Base-by-base conservation (phyloP, 2,888 invertebrate genomes). In the Netelia melanura region DNA sequence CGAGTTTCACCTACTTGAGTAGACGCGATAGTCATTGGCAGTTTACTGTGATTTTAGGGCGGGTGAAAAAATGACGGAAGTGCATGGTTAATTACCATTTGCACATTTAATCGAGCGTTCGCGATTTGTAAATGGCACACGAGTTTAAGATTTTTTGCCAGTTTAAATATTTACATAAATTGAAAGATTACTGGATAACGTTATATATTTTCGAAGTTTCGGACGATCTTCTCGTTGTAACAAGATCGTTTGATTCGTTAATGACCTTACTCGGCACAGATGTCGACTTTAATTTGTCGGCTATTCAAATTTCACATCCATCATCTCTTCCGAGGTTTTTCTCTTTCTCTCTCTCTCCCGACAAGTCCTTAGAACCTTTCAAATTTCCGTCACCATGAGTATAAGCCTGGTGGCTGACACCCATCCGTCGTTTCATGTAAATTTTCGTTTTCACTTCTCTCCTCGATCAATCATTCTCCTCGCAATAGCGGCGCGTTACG, bases 281-380 rank as follows among this genome's bases (percentile, higher is more conserved):
- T 76, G 67, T 68, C 62, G 64, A 62, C 64, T 79, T 44, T 67
- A 80, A 84, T 84, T 84, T 80, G 75, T 80, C 76, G 44, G 30
- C 76, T 71, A 84, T 84, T 84, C 52, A 80, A 80, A 80, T 72
- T 71, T 71, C 70, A 72, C 70, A 80, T 84, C 76, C 75, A 84
- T 84, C 79, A 84, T 65, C 56, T 79, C 62, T 74, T 68, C 25
- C 68, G 64, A 58, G 70, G 48, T 54, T 72, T 78, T 72, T 14
- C 77, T 54, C 23, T 17, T 56, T 52, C 61, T 10, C 58, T 21
- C 21, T 21, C 21, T 48, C 48, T 64, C 30, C 23, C 58, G 44
- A 56, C 70, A 65, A 38, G 65, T 70, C 11, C 30, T 48, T 43
- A 56, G 21, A 14, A 52, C 76, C 56, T 83, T 56, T 70, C 30